A percentile compares a stretch with the other conserved stretches of the same genome.
phyloP scores from a whole-genome alignment of 2,888 invertebrate species.

The Macrosiphum euphorbiae region DNA sequence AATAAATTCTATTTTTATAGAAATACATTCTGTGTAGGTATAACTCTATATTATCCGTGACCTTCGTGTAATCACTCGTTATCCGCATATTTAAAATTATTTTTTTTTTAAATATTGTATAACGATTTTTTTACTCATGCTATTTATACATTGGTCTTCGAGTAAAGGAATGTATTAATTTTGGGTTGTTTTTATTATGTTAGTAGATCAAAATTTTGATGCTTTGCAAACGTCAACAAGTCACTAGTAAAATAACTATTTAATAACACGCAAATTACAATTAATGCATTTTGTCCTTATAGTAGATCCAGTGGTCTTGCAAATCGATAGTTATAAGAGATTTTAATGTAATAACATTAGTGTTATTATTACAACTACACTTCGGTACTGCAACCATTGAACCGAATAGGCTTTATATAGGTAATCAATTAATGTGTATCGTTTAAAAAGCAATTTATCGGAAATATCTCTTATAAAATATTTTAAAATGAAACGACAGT shows the following conservation, averaged over 20 bases:
- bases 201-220: not conserved
- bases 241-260: not conserved
- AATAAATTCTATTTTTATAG: not conserved
- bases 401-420: not conserved
- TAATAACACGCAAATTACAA: not conserved
- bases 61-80: not conserved
- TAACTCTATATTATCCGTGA: not conserved
- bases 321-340: not conserved
- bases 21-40: not conserved
- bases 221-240: not conserved
- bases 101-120: not conserved
- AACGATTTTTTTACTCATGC: too few relatives aligned
- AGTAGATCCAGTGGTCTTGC: not conserved
- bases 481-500: not conserved
- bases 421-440: not conserved
- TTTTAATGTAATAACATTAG: not conserved
- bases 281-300: not conserved
- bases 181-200: not conserved
- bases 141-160: not conserved
- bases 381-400: not conserved
- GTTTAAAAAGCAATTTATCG: not conserved
- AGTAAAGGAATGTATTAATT: not conserved
- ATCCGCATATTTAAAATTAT: not conserved
- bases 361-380: not conserved
- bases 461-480: not conserved